Conservation (phyloP, 1,140 invertebrate genomes). For the Atta colombica region DNA sequence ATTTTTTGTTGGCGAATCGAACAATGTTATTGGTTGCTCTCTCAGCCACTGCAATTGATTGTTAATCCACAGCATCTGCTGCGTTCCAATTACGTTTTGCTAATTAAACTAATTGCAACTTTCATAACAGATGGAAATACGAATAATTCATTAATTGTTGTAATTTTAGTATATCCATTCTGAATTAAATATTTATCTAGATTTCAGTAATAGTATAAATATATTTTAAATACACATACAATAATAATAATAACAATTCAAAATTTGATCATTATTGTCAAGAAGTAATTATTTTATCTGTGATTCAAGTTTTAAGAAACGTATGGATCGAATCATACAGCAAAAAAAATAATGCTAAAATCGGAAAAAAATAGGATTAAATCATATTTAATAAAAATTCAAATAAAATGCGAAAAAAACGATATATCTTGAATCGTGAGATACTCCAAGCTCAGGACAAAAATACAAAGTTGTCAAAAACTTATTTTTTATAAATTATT, state of each 20-base stretch:
- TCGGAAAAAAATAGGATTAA: background rate
- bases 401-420: background rate
- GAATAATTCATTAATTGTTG: background rate
- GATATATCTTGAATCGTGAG: background rate
- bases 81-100: slow-evolving; percentile 27
- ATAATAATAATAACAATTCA: background rate
- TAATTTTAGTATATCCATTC: background rate
- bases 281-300: background rate
- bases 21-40: background rate
- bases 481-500: slow-evolving; percentile 11
- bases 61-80: background rate
- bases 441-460: background rate
- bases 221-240: background rate
- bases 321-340: background rate
- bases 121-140: background rate
- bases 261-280: background rate
- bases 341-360: background rate
- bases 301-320: background rate
- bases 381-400: background rate
- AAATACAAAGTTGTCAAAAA: background rate
- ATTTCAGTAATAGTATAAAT: background rate
- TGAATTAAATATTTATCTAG: slow-evolving; percentile 4
- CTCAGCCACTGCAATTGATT: slow-evolving; percentile 16
- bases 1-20: background rate
- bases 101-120: slow-evolving; percentile 48